Evolutionary conservation across 2,113 vertebrate species (phyloP).

Genomic region (Pungitius pungitius): DNA sequence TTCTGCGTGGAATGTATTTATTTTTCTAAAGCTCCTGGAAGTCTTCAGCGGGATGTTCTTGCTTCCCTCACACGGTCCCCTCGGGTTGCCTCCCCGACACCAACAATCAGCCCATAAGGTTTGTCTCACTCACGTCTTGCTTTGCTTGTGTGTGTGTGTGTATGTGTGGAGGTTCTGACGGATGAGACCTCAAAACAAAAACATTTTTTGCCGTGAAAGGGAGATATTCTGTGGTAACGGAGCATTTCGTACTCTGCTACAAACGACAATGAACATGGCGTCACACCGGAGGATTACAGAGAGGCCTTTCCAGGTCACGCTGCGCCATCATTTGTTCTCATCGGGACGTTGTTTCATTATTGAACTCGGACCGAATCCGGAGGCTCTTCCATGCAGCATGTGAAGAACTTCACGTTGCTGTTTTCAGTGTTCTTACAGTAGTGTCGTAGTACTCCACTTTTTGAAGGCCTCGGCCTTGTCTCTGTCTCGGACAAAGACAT

Average conservation of each 20-base stretch:
- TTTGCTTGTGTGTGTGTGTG: slow-evolving; percentile 17
- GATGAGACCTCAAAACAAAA: slow-evolving; percentile 5
- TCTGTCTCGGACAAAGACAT: too few relatives aligned
- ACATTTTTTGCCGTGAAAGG: neutral
- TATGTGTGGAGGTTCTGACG: slow-evolving; percentile 10
- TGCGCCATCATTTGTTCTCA: neutral
- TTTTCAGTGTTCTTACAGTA: neutral
- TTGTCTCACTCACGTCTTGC: slow-evolving; percentile 10
- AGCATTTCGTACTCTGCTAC: neutral
- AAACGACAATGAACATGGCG: neutral
- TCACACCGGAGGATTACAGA: neutral
- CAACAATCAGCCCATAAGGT: slow-evolving; percentile 20
- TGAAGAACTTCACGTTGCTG: neutral
- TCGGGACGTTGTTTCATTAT: neutral
- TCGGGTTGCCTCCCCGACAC: slow-evolving; percentile 13
- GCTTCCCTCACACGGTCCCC: too few relatives aligned
- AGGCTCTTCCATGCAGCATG: neutral
- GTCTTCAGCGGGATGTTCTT: too few relatives aligned
- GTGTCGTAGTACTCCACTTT: too few relatives aligned
- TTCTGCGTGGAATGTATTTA: neutral
- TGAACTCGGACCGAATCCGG: neutral
- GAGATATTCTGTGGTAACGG: neutral
- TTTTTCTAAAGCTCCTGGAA: too few relatives aligned
- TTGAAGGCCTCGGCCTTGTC: too few relatives aligned
- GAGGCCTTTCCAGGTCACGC: too few relatives aligned